Evolutionary conservation across 2,797 vertebrate species (phyloP).

Genomic region (Paramormyrops hopkinsi): DNA sequence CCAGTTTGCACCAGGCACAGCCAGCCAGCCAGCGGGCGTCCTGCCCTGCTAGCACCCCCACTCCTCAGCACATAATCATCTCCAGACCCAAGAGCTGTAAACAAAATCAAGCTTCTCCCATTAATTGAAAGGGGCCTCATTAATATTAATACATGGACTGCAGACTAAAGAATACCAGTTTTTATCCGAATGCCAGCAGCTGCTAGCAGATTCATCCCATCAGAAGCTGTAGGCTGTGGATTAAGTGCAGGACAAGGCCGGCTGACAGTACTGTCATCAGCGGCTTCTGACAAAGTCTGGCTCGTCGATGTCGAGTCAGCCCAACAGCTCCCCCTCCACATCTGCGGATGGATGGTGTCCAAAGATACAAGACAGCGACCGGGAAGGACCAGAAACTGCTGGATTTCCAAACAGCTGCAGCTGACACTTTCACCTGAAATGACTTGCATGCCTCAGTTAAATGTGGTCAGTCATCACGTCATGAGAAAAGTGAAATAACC

Average conservation of each 20-base stretch:
- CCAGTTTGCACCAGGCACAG: not conserved
- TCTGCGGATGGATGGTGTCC: not conserved
- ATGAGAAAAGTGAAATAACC: not conserved
- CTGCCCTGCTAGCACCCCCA: not conserved
- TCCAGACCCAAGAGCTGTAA: not conserved
- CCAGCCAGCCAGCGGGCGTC: not conserved
- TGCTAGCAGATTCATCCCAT: not conserved
- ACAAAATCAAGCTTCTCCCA: constrained; percentile 12
- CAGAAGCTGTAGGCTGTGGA: not conserved
- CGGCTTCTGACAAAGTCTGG: not conserved
- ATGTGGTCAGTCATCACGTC: not conserved
- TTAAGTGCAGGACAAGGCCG: not conserved
- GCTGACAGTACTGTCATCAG: not conserved
- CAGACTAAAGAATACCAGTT: not conserved
- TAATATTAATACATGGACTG: constrained; percentile 18
- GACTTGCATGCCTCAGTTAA: not conserved
- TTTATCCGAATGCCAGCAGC: not conserved
- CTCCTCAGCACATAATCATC: not conserved
- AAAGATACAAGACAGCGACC: not conserved
- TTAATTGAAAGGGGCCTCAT: constrained; percentile 8
- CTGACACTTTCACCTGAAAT: not conserved
- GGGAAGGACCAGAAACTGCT: not conserved
- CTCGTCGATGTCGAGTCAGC: not conserved
- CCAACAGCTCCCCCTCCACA: not conserved
- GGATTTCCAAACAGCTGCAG: not conserved